A percentile compares a stretch with the other conserved stretches of the same genome.
These are phyloP conservation scores for Onthophagus sagittarius DNA, from an alignment of 2,888 invertebrate species.

Conservation along the genomic window DNA sequence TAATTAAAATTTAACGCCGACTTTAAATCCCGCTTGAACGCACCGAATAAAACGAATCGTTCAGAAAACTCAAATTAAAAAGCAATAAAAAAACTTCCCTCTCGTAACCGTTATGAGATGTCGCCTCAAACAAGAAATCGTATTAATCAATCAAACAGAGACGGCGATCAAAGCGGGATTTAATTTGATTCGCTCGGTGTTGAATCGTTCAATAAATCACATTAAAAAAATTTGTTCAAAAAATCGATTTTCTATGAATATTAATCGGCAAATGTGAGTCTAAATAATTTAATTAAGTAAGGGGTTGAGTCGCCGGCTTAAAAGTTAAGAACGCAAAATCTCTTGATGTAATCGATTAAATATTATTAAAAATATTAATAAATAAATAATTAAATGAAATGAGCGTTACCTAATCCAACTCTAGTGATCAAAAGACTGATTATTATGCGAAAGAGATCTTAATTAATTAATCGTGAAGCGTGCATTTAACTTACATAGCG, in stretches of 20 bases:
- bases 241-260: slow-evolving; percentile 45
- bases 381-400: neutral
- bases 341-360: slow-evolving; percentile 7
- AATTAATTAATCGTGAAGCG: neutral
- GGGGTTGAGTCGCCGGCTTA: neutral
- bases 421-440: slow-evolving; percentile 16
- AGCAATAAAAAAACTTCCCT: too few species aligned
- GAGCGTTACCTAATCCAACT: slow-evolving; percentile 21
- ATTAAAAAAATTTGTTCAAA: slow-evolving; percentile 43
- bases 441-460: slow-evolving; percentile 1
- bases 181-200: neutral
- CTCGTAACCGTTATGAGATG: too few species aligned
- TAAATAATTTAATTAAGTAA: neutral
- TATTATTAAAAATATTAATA: too few species aligned
- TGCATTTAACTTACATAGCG: neutral
- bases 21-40: neutral
- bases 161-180: neutral
- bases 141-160: neutral
- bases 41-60: neutral
- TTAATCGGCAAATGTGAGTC: slow-evolving; percentile 34
- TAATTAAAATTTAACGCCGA: slow-evolving; percentile 19
- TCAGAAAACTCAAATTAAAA: too few species aligned
- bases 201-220: slow-evolving; percentile 38
- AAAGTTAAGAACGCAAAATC: neutral
- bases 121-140: too few species aligned